These are phyloP conservation scores for Pterois miles DNA, from an alignment of 2,797 vertebrate species.

Conservation along the genomic window DNA sequence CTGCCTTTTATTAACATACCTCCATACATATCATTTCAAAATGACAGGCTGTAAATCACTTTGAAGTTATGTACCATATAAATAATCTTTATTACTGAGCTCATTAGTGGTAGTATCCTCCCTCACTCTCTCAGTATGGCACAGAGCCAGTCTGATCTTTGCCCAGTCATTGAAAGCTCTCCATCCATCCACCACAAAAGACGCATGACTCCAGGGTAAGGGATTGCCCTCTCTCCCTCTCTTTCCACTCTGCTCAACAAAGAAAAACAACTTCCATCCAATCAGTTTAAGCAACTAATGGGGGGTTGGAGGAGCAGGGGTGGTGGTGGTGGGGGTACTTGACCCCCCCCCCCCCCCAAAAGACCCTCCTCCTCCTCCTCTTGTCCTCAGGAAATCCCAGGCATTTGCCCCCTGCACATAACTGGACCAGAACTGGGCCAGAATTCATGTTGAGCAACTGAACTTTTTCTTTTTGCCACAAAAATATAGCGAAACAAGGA, in stretches of 20 bases:
- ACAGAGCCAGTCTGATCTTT: constrained; percentile 44
- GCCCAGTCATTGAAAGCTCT: constrained; percentile 44
- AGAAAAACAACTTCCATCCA: constrained; percentile 53
- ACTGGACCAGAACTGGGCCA: constrained; percentile 29
- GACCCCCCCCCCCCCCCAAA: constrained; percentile 19
- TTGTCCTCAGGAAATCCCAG: constrained; percentile 59
- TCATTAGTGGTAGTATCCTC: constrained; percentile 7
- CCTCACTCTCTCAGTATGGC: constrained; percentile 1
- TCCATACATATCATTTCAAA: neutral
- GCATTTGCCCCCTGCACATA: constrained; percentile 34
- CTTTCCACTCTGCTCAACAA: constrained; percentile 44
- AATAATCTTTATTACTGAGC: constrained; percentile 38
- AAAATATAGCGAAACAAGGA: constrained; percentile 44
- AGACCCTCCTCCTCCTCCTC: constrained; percentile 15
- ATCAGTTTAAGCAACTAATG: constrained; percentile 47
- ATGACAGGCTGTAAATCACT: constrained; percentile 9
- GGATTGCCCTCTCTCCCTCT: constrained; percentile 5
- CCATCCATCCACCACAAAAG: constrained; percentile 43
- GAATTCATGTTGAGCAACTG: constrained; percentile 60
- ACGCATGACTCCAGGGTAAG: constrained; percentile 17
- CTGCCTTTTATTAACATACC: neutral
- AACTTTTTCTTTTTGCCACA: constrained; percentile 42
- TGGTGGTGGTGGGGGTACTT: neutral
- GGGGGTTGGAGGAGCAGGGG: neutral
- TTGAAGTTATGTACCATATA: constrained; percentile 16